These are phyloP conservation scores for Ochotona curzoniae DNA, from an alignment of 2,113 vertebrate genomes.

Conservation along the genomic window DNA sequence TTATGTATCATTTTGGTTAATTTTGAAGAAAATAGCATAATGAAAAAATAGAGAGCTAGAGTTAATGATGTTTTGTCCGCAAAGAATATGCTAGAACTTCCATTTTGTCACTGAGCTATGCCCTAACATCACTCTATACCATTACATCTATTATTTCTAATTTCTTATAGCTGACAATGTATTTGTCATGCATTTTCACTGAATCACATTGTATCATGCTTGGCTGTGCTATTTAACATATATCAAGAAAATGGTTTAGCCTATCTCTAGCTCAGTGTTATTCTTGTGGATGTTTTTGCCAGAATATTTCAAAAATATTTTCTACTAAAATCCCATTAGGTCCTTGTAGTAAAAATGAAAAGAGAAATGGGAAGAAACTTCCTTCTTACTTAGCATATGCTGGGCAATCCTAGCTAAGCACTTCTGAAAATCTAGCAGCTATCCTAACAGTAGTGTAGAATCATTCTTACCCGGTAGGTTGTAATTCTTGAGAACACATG, in stretches of 20 bases:
- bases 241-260: neutral
- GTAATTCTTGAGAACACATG: neutral
- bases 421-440: neutral
- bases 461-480: neutral
- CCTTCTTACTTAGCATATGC: neutral
- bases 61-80: neutral
- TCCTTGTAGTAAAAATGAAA: neutral
- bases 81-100: neutral
- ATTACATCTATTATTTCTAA: neutral
- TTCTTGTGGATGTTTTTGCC: neutral
- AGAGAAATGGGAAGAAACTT: neutral
- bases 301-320: neutral
- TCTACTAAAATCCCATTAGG: neutral
- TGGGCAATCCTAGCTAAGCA: neutral
- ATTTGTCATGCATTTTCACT: neutral
- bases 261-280: neutral
- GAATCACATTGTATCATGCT: neutral
- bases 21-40: neutral
- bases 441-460: neutral
- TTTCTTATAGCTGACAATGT: neutral
- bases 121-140: neutral
- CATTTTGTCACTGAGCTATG: neutral
- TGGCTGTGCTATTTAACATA: neutral
- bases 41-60: neutral
- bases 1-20: neutral